A percentile compares a stretch with the other conserved stretches of the same genome.
Evolutionary conservation across 2,113 vertebrate species (phyloP).

Genomic region (Tympanuchus pallidicinctus): DNA sequence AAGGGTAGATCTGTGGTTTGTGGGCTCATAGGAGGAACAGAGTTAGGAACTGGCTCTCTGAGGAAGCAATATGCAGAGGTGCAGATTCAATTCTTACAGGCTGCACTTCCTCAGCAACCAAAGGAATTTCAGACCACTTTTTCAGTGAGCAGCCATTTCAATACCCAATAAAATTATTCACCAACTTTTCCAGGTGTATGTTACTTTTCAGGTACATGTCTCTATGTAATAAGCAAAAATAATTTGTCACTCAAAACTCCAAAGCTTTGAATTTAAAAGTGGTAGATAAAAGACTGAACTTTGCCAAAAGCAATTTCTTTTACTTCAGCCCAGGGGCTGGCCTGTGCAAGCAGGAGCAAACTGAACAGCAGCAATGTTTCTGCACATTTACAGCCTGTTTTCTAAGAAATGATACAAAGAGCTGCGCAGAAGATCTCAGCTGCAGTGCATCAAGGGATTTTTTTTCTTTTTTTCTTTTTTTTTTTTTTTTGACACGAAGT

Average conservation of each 20-base stretch:
- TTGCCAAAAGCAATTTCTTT: not conserved
- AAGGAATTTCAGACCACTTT: not conserved
- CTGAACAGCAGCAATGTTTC: not conserved
- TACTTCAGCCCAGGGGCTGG: not conserved
- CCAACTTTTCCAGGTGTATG: not conserved
- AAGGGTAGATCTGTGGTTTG: accelerated
- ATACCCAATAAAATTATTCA: not conserved
- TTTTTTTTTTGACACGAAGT: not conserved
- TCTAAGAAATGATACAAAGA: not conserved
- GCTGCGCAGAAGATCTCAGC: not conserved
- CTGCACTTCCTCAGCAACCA: not conserved
- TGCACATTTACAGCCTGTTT: not conserved
- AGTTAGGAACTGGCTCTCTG: not conserved
- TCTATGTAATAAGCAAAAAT: not conserved
- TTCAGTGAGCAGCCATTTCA: not conserved
- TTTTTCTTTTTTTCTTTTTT: not conserved
- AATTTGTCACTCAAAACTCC: not conserved
- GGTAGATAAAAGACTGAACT: not conserved
- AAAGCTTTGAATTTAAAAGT: not conserved
- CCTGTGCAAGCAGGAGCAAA: not conserved
- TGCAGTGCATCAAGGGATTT: not conserved
- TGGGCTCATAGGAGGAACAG: not conserved
- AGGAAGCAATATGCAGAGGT: not conserved
- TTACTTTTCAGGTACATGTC: not conserved
- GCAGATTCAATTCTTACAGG: not conserved